phyloP scores from a whole-genome alignment of 1,140 invertebrate species.

The Rhynchophorus ferrugineus region DNA sequence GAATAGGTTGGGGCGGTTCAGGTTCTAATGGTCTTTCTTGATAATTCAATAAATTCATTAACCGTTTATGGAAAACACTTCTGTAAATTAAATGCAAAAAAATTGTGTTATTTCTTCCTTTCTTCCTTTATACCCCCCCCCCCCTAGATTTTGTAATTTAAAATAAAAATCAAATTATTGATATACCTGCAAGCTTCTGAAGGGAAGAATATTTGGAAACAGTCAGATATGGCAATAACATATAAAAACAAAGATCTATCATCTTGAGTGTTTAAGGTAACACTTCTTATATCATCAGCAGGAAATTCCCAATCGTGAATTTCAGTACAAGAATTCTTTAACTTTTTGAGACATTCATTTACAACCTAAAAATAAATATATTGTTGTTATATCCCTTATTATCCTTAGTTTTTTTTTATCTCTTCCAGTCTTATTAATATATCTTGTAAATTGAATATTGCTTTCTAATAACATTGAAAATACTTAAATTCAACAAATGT shows the following conservation, averaged over 20 bases:
- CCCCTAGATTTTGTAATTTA: no score
- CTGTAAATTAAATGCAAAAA: slow-evolving; percentile 49
- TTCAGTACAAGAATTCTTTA: slow-evolving; percentile 69
- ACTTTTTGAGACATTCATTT: slow-evolving; percentile 72
- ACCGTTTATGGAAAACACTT: slow-evolving; percentile 72
- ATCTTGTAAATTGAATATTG: no score
- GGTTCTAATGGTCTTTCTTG: slow-evolving; percentile 79
- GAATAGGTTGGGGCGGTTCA: slow-evolving; percentile 47
- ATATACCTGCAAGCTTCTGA: slow-evolving; percentile 66
- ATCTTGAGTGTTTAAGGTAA: slow-evolving; percentile 92
- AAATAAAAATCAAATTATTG: background rate
- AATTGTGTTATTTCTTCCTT: background rate
- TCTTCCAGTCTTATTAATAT: no score
- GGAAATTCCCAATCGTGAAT: slow-evolving; percentile 92
- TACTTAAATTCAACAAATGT: no score
- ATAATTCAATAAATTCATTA: slow-evolving; percentile 77
- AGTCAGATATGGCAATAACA: slow-evolving; percentile 95
- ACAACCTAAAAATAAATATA: slow-evolving; percentile 52
- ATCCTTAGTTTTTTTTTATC: no score
- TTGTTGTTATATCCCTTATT: no score
- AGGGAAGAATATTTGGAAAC: slow-evolving; percentile 98
- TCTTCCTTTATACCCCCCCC: no score
- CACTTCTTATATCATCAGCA: slow-evolving; percentile 84
- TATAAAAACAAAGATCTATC: slow-evolving; percentile 94
- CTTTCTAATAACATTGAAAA: no score